phyloP scores from a whole-genome alignment of 2,113 vertebrate species.

The Tricholaema leucomelas region DNA sequence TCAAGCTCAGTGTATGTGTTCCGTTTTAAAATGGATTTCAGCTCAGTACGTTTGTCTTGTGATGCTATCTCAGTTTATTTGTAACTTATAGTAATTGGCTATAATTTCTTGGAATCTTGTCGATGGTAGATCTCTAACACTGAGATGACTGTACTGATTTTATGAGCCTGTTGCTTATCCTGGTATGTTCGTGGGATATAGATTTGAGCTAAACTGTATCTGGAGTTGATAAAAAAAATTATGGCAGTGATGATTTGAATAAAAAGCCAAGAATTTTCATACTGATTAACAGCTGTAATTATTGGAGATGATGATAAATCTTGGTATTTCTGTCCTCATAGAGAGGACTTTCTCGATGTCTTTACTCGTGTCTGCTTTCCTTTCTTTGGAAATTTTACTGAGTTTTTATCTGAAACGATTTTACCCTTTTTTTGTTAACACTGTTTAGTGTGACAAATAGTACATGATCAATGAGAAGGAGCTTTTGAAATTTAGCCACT shows the following conservation, averaged over 20 bases:
- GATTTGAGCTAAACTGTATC: not conserved
- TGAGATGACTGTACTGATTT: not conserved
- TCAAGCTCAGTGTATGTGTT: not conserved
- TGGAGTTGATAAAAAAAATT: not conserved
- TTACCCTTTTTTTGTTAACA: not conserved
- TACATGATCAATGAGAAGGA: not conserved
- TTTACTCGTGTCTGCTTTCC: not conserved
- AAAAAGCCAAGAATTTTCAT: not conserved
- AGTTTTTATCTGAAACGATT: not conserved
- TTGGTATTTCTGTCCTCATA: not conserved
- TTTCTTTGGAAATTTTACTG: not conserved
- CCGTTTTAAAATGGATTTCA: not conserved
- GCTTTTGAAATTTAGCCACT: not conserved
- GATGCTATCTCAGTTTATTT: not conserved
- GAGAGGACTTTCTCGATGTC: not conserved
- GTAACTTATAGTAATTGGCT: not conserved
- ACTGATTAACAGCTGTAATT: not conserved
- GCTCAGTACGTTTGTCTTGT: not conserved
- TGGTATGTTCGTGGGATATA: rapidly evolving
- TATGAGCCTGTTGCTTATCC: not conserved
- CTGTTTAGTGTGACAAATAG: not conserved
- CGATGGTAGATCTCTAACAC: not conserved
- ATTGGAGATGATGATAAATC: not conserved
- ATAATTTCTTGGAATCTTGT: not conserved
- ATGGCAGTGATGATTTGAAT: not conserved